These are phyloP conservation scores for Hylia prasina DNA, from an alignment of 2,113 vertebrate genomes.

Conservation along the genomic window DNA sequence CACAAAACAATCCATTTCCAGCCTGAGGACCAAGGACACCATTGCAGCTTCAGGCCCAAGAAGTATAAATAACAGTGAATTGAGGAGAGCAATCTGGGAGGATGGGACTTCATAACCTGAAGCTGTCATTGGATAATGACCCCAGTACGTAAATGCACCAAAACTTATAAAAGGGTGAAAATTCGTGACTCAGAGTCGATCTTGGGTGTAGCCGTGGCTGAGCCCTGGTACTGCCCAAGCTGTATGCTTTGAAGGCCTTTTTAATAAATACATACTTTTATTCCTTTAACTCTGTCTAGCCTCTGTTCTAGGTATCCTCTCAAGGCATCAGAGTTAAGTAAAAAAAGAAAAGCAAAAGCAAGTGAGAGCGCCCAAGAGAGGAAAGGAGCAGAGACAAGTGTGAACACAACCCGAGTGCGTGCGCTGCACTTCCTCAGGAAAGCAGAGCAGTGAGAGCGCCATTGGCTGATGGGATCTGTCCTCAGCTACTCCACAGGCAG, in stretches of 20 bases:
- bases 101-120: background rate
- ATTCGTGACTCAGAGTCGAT: background rate
- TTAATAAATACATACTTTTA: background rate
- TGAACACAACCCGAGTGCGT: background rate
- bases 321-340: background rate
- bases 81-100: background rate
- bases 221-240: background rate
- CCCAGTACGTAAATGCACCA: background rate
- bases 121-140: background rate
- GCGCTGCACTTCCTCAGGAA: background rate
- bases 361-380: rapidly evolving
- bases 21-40: background rate
- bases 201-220: background rate
- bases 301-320: background rate
- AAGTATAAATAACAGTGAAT: background rate
- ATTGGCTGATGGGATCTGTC: background rate
- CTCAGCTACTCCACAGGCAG: background rate
- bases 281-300: background rate
- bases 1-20: background rate
- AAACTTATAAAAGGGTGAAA: background rate
- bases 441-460: background rate
- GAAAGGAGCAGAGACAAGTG: background rate
- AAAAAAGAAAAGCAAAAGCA: background rate
- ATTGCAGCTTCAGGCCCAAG: background rate
- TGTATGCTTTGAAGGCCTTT: background rate